phyloP scores from a whole-genome alignment of 2,113 vertebrate species.

The Hippocampus guttulatus region DNA sequence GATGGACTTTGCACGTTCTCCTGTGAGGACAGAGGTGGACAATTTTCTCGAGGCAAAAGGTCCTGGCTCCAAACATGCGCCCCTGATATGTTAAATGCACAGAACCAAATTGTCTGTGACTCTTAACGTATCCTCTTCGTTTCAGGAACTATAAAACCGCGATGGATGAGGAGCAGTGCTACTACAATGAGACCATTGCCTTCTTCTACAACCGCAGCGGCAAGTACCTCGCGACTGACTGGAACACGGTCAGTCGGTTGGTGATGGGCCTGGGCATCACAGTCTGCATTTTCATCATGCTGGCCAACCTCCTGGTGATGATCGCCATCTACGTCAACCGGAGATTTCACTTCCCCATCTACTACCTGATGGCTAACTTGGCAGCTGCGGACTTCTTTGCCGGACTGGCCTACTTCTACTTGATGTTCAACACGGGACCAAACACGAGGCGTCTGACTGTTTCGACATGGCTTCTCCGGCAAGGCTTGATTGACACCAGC shows the following conservation, averaged over 20 bases:
- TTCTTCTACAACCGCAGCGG: slow-evolving; percentile 98
- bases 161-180: slow-evolving; percentile 86
- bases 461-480: slow-evolving; percentile 94
- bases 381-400: slow-evolving; percentile 98
- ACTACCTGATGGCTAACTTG: slow-evolving; percentile 99
- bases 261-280: slow-evolving; percentile 99
- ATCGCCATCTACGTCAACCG: slow-evolving; percentile 97
- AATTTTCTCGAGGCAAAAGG: neutral
- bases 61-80: neutral
- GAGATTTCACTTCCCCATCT: slow-evolving; percentile 98
- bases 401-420: slow-evolving; percentile 97
- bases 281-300: slow-evolving; percentile 98
- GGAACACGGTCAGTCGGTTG: slow-evolving; percentile 93
- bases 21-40: neutral
- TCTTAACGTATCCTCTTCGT: slow-evolving; percentile 3
- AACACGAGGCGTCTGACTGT: slow-evolving; percentile 93
- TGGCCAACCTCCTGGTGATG: slow-evolving; percentile 98
- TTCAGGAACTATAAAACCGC: slow-evolving; percentile 42
- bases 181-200: slow-evolving; percentile 97
- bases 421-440: slow-evolving; percentile 99
- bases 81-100: neutral
- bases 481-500: slow-evolving; percentile 96
- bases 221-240: slow-evolving; percentile 88
- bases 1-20: neutral
- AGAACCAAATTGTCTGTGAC: neutral